Base-by-base conservation (phyloP, 2,113 vertebrate species). In the Hucho hucho region DNA sequence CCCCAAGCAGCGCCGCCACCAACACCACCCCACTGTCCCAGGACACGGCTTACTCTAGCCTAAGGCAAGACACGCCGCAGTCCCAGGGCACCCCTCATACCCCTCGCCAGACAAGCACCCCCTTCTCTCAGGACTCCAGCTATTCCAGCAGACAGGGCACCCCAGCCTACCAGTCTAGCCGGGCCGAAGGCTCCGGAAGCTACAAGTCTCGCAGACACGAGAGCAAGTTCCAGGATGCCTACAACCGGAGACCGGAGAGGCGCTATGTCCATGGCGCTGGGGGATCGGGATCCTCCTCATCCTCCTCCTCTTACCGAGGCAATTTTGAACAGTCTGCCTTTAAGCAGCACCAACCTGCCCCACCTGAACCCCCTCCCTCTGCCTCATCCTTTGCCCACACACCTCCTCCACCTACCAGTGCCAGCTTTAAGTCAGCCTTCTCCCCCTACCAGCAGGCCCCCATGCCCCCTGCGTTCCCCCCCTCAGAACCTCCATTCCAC, bases 81-180 rank as follows among this genome's bases (percentile, higher is more conserved):
- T 96, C 96, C 63, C 96, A 97, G 91, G 95, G 94, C 75, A 96
- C 95, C 0, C 97, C 97, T 1, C 95, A 96, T 75, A 97, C 97
- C 2, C 96, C 97, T 0, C 96, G 96, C 1, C 83, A 95, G 73
- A 61, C 87, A 0, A 95, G 96, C 61, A 98, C 98, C 0, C 98
- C 98, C 0, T 98, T 95, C 91, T 98, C 98, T 12, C 97, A 98
- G 88, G 98, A 99, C 86, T 98, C 98, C 28, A 95, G 88, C 79
- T 99, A 95, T 85, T 98, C 98, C 43, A 98, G 97, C 84, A 94
- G 97, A 6, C 97, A 98, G 90, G 95, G 94, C 16, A 99, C 98
- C 0, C 98, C 97, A 0, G 94, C 95, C 24, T 97, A 96, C 92
- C 95, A 94, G 83, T 93, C 95, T 18, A 84, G 92, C 76, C 96